These are phyloP conservation scores for Ceyx margarethae DNA, from an alignment of 2,113 vertebrate genomes.

Conservation along the genomic window DNA sequence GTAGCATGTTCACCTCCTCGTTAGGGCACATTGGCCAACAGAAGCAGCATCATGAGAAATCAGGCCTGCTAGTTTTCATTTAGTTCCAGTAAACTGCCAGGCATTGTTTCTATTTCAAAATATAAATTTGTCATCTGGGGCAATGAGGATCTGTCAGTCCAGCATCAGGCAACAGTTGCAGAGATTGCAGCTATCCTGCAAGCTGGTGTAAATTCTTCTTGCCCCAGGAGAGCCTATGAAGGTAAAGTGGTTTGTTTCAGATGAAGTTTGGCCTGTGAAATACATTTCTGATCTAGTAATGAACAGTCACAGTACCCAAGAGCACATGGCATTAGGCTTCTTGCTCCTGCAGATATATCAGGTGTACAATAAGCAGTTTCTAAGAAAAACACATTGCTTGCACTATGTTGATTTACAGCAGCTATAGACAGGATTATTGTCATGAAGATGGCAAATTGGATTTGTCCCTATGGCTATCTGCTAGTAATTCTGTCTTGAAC, in stretches of 20 bases:
- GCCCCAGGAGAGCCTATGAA: not conserved
- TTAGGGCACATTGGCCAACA: not conserved
- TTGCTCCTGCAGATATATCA: not conserved
- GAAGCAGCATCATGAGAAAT: constrained; percentile 7
- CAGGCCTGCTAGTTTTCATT: not conserved
- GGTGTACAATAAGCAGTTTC: not conserved
- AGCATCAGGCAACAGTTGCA: not conserved
- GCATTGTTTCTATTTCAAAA: constrained; percentile 17
- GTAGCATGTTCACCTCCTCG: not conserved
- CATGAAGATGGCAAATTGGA: not conserved
- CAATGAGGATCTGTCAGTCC: not conserved
- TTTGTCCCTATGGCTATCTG: not conserved
- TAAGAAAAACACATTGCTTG: not conserved
- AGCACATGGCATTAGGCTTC: not conserved
- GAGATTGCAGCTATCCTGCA: not conserved
- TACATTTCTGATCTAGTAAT: constrained; percentile 6
- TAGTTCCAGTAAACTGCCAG: not conserved
- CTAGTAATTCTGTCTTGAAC: not conserved
- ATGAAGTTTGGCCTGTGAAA: not conserved
- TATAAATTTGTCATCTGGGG: not conserved
- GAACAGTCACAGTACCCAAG: not conserved
- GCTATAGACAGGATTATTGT: not conserved
- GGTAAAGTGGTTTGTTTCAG: not conserved
- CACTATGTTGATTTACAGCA: not conserved
- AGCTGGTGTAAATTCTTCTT: not conserved